phyloP scores from a whole-genome alignment of 2,888 invertebrate genomes.

The Buathra laborator region DNA sequence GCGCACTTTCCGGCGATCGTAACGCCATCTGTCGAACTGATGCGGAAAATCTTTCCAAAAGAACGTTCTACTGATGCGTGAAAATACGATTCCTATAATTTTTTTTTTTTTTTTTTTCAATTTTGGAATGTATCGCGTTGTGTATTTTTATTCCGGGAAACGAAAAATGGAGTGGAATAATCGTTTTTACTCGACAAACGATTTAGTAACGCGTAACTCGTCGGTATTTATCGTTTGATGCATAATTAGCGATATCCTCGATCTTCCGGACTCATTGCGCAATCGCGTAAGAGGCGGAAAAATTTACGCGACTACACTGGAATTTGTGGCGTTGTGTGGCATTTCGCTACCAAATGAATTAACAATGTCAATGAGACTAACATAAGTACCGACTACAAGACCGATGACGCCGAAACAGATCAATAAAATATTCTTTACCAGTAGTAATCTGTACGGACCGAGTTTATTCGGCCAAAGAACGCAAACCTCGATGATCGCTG shows the following conservation, averaged over 20 bases:
- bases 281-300: neutral
- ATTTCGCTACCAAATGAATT: constrained; percentile 78
- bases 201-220: neutral
- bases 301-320: constrained; percentile 18
- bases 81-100: too few species aligned
- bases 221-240: neutral
- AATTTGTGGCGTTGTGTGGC: constrained; percentile 16
- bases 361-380: constrained; percentile 86
- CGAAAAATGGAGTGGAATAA: neutral
- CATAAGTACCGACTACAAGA: constrained; percentile 87
- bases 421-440: constrained; percentile 86
- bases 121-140: too few species aligned
- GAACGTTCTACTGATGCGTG: too few species aligned
- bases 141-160: neutral
- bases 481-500: constrained; percentile 91
- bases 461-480: constrained; percentile 89
- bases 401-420: constrained; percentile 86
- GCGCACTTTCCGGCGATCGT: too few species aligned
- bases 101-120: too few species aligned
- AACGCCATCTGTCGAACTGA: too few species aligned
- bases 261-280: neutral
- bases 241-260: neutral
- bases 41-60: too few species aligned
- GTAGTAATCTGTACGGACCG: constrained; percentile 85
- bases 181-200: neutral